Evolutionary conservation across 2,888 invertebrate species (phyloP).

Genomic region (Clusia tigrina): DNA sequence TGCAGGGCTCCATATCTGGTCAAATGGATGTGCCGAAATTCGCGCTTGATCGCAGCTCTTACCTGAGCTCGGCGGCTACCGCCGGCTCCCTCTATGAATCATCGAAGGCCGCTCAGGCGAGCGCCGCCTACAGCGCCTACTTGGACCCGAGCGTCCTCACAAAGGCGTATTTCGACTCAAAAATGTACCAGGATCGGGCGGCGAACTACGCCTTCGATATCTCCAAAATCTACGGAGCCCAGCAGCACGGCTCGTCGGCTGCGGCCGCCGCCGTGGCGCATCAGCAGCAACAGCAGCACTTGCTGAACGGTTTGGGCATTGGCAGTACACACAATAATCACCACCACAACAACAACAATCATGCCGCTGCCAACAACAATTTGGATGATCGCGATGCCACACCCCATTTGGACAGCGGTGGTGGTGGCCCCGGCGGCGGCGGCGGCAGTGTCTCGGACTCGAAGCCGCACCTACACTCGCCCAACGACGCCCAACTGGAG

Average conservation of each 20-base stretch:
- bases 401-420: constrained; percentile 59
- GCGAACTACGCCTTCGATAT: constrained; percentile 65
- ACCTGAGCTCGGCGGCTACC: constrained; percentile 62
- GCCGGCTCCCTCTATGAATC: constrained; percentile 58
- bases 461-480: constrained; percentile 60
- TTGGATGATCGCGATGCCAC: constrained; percentile 62
- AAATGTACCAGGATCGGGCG: constrained; percentile 65
- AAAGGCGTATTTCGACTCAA: constrained; percentile 65
- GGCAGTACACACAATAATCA: constrained; percentile 41
- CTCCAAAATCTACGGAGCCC: constrained; percentile 64
- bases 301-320: constrained; percentile 52
- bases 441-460: constrained; percentile 42
- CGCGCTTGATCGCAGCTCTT: constrained; percentile 62
- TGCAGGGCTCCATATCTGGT: constrained; percentile 55
- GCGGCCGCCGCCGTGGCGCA: constrained; percentile 56
- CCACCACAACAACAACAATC: constrained; percentile 49
- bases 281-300: constrained; percentile 58
- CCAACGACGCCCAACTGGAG: constrained; percentile 61
- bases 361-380: constrained; percentile 41
- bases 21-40: constrained; percentile 65
- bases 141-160: constrained; percentile 64
- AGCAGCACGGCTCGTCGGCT: constrained; percentile 56
- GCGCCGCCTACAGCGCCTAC: constrained; percentile 64
- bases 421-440: constrained; percentile 38
- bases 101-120: constrained; percentile 59